Evolutionary conservation across 2,888 invertebrate species (phyloP), one percentile per base, ranked within the genome.

Genomic region (Phaedon cochleariae): DNA sequence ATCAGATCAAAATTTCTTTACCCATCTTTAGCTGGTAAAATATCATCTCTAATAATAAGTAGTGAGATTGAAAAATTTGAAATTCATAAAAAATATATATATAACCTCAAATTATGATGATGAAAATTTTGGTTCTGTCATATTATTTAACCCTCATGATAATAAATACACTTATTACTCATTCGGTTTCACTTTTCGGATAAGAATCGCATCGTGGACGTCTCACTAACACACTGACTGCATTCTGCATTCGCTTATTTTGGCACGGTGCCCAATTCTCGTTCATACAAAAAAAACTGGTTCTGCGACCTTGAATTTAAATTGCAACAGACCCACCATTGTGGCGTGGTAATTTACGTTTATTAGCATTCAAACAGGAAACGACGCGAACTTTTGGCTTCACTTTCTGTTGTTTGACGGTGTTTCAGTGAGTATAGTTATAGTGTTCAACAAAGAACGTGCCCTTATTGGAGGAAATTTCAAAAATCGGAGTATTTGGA

Each of bases 251-350:
- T 15, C 4, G 15, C n/a, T 41, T 41, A 41, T 41, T 41, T 41
- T 41, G 41, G 41, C 41, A n/a, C 41, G 41, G 52, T 52, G 52
- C 29, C 52, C 31, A 29, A 52, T 52, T 52, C 26, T 10, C 31
- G 41, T 3, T n/a, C 12, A 41, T 41, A 12, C 41, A 52, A 31
- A 52, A 31, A 46, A 54, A 54, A 54, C 54, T 34, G 34, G 54
- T 54, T 54, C n/a, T 37, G 34, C 37, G 21, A 54, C 54, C 54
- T 54, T 54, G 54, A 54, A 54, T 54, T 34, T 37, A 37, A 54
- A 29, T 54, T 54, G 34, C 41, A 54, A 31, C 54, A 34, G 54
- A 37, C 54, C 54, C 54, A 37, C 54, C 54, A 37, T 54, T 37
- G 54, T 54, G 54, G 54, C 54, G 10, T 10, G 31, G 37, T 54